These are phyloP conservation scores for Stenchaetothrips biformis DNA, from an alignment of 2,888 invertebrate species.

Conservation along the genomic window DNA sequence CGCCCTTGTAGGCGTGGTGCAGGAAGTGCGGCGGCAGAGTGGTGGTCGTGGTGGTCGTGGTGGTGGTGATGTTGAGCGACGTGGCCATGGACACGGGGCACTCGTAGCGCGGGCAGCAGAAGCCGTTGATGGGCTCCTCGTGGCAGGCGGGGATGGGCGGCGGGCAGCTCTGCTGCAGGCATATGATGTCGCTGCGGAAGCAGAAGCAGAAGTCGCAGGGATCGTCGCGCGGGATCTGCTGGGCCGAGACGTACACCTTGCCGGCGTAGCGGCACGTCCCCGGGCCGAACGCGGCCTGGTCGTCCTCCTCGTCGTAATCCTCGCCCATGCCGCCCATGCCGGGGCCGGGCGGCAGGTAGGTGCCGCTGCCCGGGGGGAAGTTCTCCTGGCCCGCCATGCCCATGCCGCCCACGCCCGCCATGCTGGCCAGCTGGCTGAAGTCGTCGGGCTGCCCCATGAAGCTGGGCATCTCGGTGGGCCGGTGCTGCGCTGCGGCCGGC, in stretches of 20 bases:
- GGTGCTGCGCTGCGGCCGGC: not conserved
- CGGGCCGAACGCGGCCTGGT: slow-evolving; percentile 72
- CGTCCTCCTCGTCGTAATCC: slow-evolving; percentile 72
- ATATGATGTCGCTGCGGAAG: slow-evolving; percentile 92
- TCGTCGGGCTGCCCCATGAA: slow-evolving; percentile 1
- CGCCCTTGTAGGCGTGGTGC: slow-evolving; percentile 70
- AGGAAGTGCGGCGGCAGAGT: slow-evolving; percentile 80
- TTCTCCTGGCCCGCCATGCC: not conserved
- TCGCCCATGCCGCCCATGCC: slow-evolving; percentile 42
- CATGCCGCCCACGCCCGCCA: not conserved
- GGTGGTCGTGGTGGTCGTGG: slow-evolving; percentile 80
- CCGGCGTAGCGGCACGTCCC: slow-evolving; percentile 90
- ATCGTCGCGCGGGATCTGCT: slow-evolving; percentile 90
- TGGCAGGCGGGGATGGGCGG: slow-evolving; percentile 88
- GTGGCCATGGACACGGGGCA: slow-evolving; percentile 87
- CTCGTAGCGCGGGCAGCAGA: slow-evolving; percentile 92
- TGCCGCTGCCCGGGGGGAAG: not conserved
- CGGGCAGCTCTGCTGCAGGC: slow-evolving; percentile 90
- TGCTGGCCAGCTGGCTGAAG: slow-evolving; percentile 10
- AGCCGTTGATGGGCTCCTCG: slow-evolving; percentile 87
- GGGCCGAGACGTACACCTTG: slow-evolving; percentile 88
- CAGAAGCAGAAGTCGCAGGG: slow-evolving; percentile 97
- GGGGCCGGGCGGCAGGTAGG: slow-evolving; percentile 10
- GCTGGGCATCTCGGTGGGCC: not conserved
- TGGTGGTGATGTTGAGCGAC: slow-evolving; percentile 75